A percentile compares a stretch with the other conserved stretches of the same genome.
phyloP scores from a whole-genome alignment of 30 jellyfish, hydroid and myxozoan species.

The Mastigias papua region DNA sequence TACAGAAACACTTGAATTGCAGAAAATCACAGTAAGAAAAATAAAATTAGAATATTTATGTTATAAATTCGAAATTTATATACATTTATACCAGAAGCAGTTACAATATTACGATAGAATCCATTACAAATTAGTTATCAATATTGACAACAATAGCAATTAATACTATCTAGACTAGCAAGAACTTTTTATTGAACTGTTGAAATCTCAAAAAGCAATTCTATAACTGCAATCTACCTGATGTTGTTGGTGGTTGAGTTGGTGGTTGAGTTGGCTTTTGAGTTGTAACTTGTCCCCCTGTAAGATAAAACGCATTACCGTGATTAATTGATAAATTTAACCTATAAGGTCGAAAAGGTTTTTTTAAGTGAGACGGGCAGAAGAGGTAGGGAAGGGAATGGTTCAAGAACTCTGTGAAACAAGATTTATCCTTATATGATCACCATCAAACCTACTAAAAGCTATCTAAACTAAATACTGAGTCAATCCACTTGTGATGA shows the following conservation, averaged over 20 bases:
- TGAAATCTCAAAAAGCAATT: not conserved
- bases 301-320: not conserved
- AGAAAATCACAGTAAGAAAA: no score
- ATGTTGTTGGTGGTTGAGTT: constrained; percentile 38
- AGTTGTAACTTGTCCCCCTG: constrained; percentile 2
- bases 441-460: no score
- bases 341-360: no score
- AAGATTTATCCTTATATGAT: no score
- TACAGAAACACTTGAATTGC: no score
- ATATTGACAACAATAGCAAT: no score
- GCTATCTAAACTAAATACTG: no score
- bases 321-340: no score
- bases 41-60: not conserved
- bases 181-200: not conserved
- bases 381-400: no score
- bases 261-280: constrained; percentile 39
- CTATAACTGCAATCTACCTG: not conserved
- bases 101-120: not conserved
- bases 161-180: not conserved
- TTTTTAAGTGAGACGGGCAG: no score
- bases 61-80: not conserved
- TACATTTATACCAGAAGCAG: not conserved
- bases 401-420: no score
- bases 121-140: not conserved
- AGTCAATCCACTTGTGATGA: no score